phyloP scores from a whole-genome alignment of 2,797 vertebrate species.

The Taenioides sp. region DNA sequence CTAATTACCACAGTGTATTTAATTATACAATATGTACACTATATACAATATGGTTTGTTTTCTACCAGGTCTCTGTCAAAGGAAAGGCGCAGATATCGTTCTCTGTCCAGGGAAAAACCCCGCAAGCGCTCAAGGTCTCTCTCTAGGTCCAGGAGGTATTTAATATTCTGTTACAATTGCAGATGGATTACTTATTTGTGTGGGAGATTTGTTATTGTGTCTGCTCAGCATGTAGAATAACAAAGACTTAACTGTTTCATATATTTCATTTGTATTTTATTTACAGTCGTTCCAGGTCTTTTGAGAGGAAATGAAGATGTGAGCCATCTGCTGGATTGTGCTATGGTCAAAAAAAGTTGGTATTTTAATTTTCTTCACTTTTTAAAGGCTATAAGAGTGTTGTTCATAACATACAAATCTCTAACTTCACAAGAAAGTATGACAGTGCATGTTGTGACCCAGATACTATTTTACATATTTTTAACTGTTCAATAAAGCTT shows the following conservation, averaged over 20 bases:
- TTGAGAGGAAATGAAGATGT: slow-evolving; percentile 85
- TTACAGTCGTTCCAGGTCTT: slow-evolving; percentile 90
- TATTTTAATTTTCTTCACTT: background rate
- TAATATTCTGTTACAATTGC: background rate
- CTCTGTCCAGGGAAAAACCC: slow-evolving; percentile 91
- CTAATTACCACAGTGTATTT: too few species aligned
- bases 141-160: slow-evolving; percentile 92
- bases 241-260: background rate
- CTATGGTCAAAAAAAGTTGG: slow-evolving; percentile 38
- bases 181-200: background rate
- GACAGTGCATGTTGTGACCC: slow-evolving; percentile 58
- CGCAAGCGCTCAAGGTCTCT: slow-evolving; percentile 93
- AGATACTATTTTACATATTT: slow-evolving; percentile 59
- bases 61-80: slow-evolving; percentile 88
- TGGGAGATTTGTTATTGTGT: background rate
- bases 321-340: slow-evolving; percentile 39
- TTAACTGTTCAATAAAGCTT: slow-evolving; percentile 84
- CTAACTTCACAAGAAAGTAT: background rate
- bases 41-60: background rate
- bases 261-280: slow-evolving; percentile 25
- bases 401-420: slow-evolving; percentile 19
- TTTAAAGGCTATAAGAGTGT: background rate
- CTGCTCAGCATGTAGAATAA: background rate
- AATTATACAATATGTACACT: background rate
- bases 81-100: slow-evolving; percentile 92